Evolutionary conservation across 2,113 vertebrate genomes (phyloP).

Genomic region (Nibea coibor): DNA sequence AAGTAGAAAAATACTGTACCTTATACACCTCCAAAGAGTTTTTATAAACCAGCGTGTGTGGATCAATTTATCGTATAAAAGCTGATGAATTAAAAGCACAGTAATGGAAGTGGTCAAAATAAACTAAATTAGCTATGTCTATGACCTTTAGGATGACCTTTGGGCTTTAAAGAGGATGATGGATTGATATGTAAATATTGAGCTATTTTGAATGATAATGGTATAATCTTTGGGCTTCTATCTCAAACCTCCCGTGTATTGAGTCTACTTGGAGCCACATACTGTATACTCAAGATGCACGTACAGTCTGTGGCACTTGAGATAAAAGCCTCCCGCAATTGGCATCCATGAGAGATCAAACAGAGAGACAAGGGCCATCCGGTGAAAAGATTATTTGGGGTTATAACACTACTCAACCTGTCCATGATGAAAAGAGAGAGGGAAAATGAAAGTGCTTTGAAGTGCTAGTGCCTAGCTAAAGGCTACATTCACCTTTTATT

Average conservation of each 20-base stretch:
- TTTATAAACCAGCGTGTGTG: neutral
- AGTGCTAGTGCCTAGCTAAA: constrained; percentile 56
- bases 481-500: constrained; percentile 67
- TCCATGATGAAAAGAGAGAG: constrained; percentile 47
- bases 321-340: constrained; percentile 48
- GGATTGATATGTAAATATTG: neutral
- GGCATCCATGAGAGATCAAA: constrained; percentile 49
- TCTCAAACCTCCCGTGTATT: neutral
- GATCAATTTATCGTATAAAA: neutral
- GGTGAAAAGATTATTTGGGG: constrained; percentile 57
- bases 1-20: neutral
- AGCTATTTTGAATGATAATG: neutral
- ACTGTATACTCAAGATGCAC: constrained; percentile 19
- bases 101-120: neutral
- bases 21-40: neutral
- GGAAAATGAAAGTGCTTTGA: constrained; percentile 63
- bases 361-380: constrained; percentile 35
- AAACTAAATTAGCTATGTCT: neutral
- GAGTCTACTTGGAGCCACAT: constrained; percentile 1
- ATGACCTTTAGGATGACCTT: neutral
- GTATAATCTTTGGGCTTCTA: neutral
- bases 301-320: constrained; percentile 27
- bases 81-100: neutral
- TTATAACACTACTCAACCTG: constrained; percentile 63
- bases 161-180: neutral